These are phyloP conservation scores for Cassiopea andromeda DNA, from an alignment of 30 jellyfish, hydroid and myxozoan genomes.

Conservation along the genomic window DNA sequence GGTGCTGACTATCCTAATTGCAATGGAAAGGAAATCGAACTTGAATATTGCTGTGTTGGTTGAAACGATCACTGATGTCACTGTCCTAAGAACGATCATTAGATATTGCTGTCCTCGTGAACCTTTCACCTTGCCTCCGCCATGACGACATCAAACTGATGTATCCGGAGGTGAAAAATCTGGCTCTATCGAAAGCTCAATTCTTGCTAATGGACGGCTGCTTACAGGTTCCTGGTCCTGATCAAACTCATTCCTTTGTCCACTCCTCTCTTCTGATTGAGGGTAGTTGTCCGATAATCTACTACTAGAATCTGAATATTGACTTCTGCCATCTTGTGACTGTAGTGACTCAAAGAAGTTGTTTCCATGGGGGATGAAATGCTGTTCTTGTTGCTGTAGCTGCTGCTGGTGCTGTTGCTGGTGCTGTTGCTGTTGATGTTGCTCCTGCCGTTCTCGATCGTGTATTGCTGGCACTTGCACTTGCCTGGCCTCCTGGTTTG, in stretches of 20 bases:
- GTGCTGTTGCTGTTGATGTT: no score
- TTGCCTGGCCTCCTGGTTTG: constrained; percentile 18
- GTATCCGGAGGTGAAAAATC: constrained; percentile 42
- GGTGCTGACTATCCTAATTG: background rate
- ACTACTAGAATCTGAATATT: constrained; percentile 2
- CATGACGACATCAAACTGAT: constrained; percentile 55
- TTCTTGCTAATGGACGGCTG: constrained; percentile 12
- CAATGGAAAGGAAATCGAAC: constrained; percentile 39
- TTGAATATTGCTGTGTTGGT: constrained; percentile 88
- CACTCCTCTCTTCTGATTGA: background rate
- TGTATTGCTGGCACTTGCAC: background rate
- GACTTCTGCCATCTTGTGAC: background rate
- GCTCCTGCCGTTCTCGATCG: no score
- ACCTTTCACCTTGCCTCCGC: constrained; percentile 55
- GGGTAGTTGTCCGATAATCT: background rate
- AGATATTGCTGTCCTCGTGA: background rate
- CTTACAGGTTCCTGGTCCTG: background rate
- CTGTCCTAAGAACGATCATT: constrained; percentile 85
- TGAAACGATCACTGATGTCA: constrained; percentile 76
- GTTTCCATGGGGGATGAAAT: constrained; percentile 25
- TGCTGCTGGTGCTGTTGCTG: no score
- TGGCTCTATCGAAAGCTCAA: constrained; percentile 87
- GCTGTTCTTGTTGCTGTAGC: background rate
- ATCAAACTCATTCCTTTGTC: background rate
- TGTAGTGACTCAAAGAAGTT: constrained; percentile 35